phyloP scores from a whole-genome alignment of 2,113 vertebrate species.

The Rhizomys pruinosus region DNA sequence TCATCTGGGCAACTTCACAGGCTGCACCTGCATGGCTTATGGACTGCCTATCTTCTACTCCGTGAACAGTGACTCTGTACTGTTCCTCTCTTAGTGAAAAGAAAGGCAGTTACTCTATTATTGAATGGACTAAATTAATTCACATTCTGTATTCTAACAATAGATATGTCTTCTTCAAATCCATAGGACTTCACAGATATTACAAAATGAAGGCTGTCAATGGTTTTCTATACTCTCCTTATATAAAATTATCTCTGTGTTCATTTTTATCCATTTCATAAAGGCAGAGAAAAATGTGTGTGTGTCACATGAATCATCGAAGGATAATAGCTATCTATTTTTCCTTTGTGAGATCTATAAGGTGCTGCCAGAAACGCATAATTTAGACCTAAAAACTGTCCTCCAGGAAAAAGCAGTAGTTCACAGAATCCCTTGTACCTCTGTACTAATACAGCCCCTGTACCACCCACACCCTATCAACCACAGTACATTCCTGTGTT shows the following conservation, averaged over 20 bases:
- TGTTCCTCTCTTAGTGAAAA: too few relatives aligned
- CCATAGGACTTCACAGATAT: background rate
- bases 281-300: slow-evolving; percentile 74
- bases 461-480: slow-evolving; percentile 77
- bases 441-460: slow-evolving; percentile 77
- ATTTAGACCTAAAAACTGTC: slow-evolving; percentile 77
- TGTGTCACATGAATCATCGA: slow-evolving; percentile 75
- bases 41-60: background rate
- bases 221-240: slow-evolving; percentile 49
- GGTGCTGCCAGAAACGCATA: slow-evolving; percentile 81
- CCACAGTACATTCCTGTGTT: slow-evolving; percentile 46
- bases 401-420: slow-evolving; percentile 70
- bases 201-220: background rate
- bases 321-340: slow-evolving; percentile 72
- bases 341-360: slow-evolving; percentile 78
- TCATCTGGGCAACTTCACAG: background rate
- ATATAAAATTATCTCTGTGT: slow-evolving; percentile 56
- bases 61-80: too few relatives aligned
- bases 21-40: rapidly evolving
- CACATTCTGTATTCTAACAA: background rate
- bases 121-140: background rate
- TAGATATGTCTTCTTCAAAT: background rate
- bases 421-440: slow-evolving; percentile 76
- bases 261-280: slow-evolving; percentile 73
- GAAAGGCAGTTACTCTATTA: background rate